Evolutionary conservation across 2,888 invertebrate genomes (phyloP).

Genomic region (Acronicta aceris): DNA sequence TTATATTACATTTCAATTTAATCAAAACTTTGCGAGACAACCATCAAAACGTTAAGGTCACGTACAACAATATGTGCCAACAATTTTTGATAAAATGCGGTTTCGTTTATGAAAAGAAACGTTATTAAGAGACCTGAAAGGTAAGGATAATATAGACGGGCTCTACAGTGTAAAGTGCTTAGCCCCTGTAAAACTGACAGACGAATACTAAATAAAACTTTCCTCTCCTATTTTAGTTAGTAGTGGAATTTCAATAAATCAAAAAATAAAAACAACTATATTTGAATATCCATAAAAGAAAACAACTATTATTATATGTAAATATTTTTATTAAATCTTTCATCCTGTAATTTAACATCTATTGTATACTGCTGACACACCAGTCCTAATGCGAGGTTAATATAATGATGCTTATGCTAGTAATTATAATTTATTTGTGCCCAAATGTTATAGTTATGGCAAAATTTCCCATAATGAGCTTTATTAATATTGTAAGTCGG

Average conservation of each 20-base stretch:
- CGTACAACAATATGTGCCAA: slow-evolving; percentile 7
- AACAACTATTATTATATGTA: no score
- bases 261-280: no score
- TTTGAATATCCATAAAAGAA: no score
- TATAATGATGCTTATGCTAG: no score
- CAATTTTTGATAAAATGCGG: slow-evolving; percentile 3
- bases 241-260: no score
- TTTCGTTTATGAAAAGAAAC: not conserved
- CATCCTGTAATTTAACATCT: no score
- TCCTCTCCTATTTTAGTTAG: no score
- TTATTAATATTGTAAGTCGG: not conserved
- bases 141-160: not conserved
- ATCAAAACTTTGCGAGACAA: slow-evolving; percentile 47
- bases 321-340: no score
- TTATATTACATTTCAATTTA: slow-evolving; percentile 36
- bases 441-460: not conserved
- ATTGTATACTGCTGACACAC: no score
- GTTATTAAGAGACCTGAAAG: not conserved
- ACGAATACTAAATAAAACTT: no score
- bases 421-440: not conserved
- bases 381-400: no score
- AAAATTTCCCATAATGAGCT: not conserved
- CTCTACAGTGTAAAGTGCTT: not conserved
- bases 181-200: no score
- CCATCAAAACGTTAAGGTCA: slow-evolving; percentile 15